Percentiles rank a stretch among this genome's conserved stretches.
Evolutionary conservation across 2,888 invertebrate genomes (phyloP).

Genomic region (Thera britannica): DNA sequence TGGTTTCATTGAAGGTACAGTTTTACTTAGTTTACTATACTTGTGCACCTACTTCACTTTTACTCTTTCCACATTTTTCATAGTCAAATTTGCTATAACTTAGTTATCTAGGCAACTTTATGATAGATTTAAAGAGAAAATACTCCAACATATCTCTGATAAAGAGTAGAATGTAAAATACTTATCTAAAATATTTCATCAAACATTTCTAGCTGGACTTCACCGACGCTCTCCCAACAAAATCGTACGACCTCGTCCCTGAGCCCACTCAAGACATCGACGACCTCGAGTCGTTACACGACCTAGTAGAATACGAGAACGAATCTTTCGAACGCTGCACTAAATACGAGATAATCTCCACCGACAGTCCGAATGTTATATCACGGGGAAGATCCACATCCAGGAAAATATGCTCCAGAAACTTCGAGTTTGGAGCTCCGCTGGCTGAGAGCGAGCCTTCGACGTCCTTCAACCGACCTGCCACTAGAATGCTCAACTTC

Average conservation of each 20-base stretch:
- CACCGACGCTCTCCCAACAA: slow-evolving; percentile 60
- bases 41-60: neutral
- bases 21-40: neutral
- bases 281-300: slow-evolving; percentile 72
- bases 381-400: slow-evolving; percentile 65
- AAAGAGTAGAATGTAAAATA: no score
- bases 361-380: slow-evolving; percentile 78
- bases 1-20: neutral
- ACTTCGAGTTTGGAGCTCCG: slow-evolving; percentile 77
- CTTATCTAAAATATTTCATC: neutral
- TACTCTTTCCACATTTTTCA: neutral
- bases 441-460: slow-evolving; percentile 71
- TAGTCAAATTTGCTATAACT: no score
- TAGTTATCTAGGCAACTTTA: no score
- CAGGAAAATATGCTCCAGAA: slow-evolving; percentile 65
- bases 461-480: slow-evolving; percentile 72
- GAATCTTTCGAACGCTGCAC: slow-evolving; percentile 75
- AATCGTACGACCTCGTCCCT: slow-evolving; percentile 50
- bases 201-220: slow-evolving; percentile 65
- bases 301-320: slow-evolving; percentile 73
- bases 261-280: slow-evolving; percentile 51
- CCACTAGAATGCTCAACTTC: slow-evolving; percentile 73
- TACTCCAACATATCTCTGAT: no score
- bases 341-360: slow-evolving; percentile 81
- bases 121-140: no score